Conservation (phyloP, 2,113 vertebrate species). For the Grus americana region DNA sequence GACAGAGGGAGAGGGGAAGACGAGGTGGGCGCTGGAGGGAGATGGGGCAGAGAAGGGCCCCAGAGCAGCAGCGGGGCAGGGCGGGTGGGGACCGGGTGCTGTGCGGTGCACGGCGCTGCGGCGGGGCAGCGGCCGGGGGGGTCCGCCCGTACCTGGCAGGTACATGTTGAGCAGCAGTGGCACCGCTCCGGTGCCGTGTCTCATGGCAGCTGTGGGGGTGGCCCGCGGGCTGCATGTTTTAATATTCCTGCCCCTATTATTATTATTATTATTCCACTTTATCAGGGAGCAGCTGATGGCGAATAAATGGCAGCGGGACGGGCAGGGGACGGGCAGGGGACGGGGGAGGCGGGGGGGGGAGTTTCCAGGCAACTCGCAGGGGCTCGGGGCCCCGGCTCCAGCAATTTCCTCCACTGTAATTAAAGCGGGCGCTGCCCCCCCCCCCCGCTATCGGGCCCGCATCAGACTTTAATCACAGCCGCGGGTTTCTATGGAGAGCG, state of each 20-base stretch:
- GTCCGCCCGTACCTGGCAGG: slow-evolving; percentile 89
- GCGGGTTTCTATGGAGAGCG: slow-evolving; percentile 91
- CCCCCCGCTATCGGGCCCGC: slow-evolving; percentile 82
- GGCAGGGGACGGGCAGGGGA: slow-evolving; percentile 27
- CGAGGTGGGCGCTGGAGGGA: background rate
- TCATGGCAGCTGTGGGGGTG: slow-evolving; percentile 85
- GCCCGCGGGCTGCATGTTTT: slow-evolving; percentile 64
- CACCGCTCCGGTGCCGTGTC: slow-evolving; percentile 90
- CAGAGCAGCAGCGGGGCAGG: background rate
- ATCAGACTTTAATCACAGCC: slow-evolving; percentile 93
- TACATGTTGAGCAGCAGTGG: slow-evolving; percentile 98
- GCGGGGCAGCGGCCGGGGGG: background rate
- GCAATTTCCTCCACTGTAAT: slow-evolving; percentile 94
- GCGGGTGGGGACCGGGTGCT: background rate
- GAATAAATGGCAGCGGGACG: slow-evolving; percentile 86
- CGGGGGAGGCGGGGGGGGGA: slow-evolving; percentile 26
- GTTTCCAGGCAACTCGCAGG: slow-evolving; percentile 86
- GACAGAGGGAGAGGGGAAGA: background rate
- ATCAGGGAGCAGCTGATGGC: slow-evolving; percentile 87
- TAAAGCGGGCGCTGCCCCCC: slow-evolving; percentile 83
- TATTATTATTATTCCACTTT: slow-evolving; percentile 91
- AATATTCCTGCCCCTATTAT: slow-evolving; percentile 66
- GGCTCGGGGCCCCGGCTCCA: slow-evolving; percentile 69
- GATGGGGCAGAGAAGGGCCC: background rate
- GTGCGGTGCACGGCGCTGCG: background rate